These are phyloP conservation scores for Anneissia japonica DNA, from an alignment of 35 echinoderm and acorn worm species.

Conservation along the genomic window DNA sequence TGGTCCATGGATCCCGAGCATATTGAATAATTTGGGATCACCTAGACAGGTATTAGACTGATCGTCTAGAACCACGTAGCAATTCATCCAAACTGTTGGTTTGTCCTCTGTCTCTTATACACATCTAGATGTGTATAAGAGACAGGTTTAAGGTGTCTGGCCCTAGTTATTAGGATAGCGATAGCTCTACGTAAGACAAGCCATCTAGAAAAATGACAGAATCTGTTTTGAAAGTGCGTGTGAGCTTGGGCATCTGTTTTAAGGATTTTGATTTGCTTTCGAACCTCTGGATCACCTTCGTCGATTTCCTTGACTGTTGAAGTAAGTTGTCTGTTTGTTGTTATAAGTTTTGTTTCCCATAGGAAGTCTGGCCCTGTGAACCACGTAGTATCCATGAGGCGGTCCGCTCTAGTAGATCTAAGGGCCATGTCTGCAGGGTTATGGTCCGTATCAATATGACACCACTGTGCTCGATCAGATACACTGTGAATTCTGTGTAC, in stretches of 20 bases:
- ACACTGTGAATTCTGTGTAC: slow-evolving; percentile 39
- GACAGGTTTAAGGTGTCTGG: too few species aligned
- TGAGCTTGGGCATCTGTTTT: too few species aligned
- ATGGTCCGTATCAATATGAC: slow-evolving; percentile 17
- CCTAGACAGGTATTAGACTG: slow-evolving; percentile 38
- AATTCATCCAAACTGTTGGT: background rate
- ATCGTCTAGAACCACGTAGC: slow-evolving; percentile 35
- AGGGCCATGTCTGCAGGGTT: slow-evolving; percentile 63
- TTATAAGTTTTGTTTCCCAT: slow-evolving; percentile 12
- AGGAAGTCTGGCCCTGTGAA: slow-evolving; percentile 63
- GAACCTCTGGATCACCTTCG: too few species aligned
- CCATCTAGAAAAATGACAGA: slow-evolving; percentile 43
- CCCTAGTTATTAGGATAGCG: background rate
- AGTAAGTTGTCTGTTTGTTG: too few species aligned
- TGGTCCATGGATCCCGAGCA: background rate
- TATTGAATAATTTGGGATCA: slow-evolving; percentile 13
- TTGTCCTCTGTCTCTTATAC: too few species aligned
- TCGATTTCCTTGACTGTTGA: too few species aligned
- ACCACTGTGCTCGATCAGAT: slow-evolving; percentile 27
- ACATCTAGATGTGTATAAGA: too few species aligned
- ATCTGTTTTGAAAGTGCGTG: too few species aligned
- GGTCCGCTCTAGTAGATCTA: slow-evolving; percentile 28
- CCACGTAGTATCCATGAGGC: slow-evolving; percentile 47
- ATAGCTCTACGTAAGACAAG: slow-evolving; percentile 29
- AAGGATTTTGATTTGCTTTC: background rate